phyloP scores from a whole-genome alignment of 2,113 vertebrate genomes.

The Brachionichthys hirsutus region DNA sequence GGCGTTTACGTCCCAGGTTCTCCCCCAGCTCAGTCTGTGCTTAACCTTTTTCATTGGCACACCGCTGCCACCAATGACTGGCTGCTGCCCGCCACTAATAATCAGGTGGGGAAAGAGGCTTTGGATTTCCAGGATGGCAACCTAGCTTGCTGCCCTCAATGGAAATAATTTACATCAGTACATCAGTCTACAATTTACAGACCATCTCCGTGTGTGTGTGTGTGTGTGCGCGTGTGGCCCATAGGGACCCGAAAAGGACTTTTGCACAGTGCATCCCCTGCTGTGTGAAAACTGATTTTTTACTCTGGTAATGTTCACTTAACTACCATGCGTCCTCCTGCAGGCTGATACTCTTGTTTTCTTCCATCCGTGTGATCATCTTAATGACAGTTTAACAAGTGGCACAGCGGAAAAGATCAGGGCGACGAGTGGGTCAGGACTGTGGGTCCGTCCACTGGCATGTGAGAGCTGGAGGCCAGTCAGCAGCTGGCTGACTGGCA shows the following conservation, averaged over 20 bases:
- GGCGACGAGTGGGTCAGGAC: conserved; percentile 3
- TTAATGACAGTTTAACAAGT: conserved; percentile 54
- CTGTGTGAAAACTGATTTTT: conserved; percentile 60
- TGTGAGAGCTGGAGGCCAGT: conserved; percentile 16
- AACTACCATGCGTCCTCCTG: conserved; percentile 34
- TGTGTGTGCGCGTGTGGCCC: not conserved
- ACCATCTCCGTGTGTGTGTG: conserved; percentile 6
- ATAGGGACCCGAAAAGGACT: conserved; percentile 10
- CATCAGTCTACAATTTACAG: conserved; percentile 5
- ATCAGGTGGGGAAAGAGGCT: conserved; percentile 34
- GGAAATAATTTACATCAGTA: conserved; percentile 7
- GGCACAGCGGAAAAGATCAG: conserved; percentile 11
- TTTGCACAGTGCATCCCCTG: conserved; percentile 22
- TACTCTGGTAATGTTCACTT: conserved; percentile 49
- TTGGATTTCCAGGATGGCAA: conserved; percentile 37
- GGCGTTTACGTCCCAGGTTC: conserved; percentile 17
- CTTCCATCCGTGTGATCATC: conserved; percentile 12
- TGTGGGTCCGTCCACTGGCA: conserved; percentile 10
- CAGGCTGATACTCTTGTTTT: conserved; percentile 36
- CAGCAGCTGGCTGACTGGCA: conserved; percentile 5
- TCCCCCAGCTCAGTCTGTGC: conserved; percentile 37
- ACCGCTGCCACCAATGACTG: conserved; percentile 40
- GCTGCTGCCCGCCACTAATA: conserved; percentile 37
- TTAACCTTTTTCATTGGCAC: conserved; percentile 47
- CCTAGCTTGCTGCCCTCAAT: conserved; percentile 7